Evolutionary conservation across 2,888 invertebrate species (phyloP), one percentile per base, ranked within the genome.

Genomic region (Tanypteryx hageni): DNA sequence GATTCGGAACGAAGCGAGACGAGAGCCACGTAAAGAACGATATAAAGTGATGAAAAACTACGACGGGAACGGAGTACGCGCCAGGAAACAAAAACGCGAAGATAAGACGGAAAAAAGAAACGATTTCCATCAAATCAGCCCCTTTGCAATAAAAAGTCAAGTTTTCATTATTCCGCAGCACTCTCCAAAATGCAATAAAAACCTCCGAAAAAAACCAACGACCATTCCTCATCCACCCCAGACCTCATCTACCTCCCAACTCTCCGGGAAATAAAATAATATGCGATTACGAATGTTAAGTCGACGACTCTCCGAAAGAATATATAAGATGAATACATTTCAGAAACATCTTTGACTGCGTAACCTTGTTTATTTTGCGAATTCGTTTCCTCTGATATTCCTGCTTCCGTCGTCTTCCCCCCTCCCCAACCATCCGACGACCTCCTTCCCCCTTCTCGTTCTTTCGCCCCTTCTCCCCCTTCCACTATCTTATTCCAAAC

Each of bases 211-310:
- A 22, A 76, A 27, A 76, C 4, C 22, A 27, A 44, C 44, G 44
- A 44, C 44, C 44, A 44, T 44, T 44, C 44, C 44, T 44, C 44
- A 3, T 44, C 44, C 44, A 44, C 44, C 44, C 44, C 44, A 22
- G 68, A 68, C 68, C 64, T n/a, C n/a, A 64, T 14, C 64, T 7
- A 64, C n/a, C 3, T 14, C 68, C n/a, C 18, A 18, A 10, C 68
- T 44, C 44, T 44, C 27, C 76, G 22, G 27, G 76, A 64, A 89
- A 64, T 64, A 89, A 64, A 44, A n/a, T 61, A 89, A 31, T 61
- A 89, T n/a, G 31, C 44, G 64, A 89, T 89, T 89, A 89, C 89
- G 56, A 68, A 89, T 64, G 89, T 31, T 44, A 44, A 61, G 89
- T 68, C 89, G 64, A 89, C 31, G 61, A 61, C 61, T 86, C 86